phyloP scores from a whole-genome alignment of 2,888 invertebrate species.

The Pammene fasciana region DNA sequence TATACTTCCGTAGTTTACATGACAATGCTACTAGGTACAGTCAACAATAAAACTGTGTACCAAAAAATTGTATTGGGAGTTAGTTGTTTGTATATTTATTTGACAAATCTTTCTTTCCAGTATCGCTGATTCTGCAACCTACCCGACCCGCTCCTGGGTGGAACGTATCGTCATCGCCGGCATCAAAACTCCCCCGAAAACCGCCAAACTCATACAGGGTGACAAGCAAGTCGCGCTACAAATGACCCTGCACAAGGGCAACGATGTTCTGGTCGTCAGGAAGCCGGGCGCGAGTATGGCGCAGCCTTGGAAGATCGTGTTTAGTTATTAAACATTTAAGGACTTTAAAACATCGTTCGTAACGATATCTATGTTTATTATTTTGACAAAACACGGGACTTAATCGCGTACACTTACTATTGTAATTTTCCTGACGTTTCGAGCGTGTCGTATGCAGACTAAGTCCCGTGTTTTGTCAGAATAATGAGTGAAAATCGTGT shows the following conservation, averaged over 20 bases:
- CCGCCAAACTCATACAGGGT: slow-evolving; percentile 84
- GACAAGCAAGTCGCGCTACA: slow-evolving; percentile 85
- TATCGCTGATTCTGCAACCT: slow-evolving; percentile 87
- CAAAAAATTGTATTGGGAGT: no score
- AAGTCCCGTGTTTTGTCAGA: no score
- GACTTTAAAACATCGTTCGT: not conserved
- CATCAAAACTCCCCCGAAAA: slow-evolving; percentile 86
- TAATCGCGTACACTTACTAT: no score
- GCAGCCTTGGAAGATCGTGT: slow-evolving; percentile 88
- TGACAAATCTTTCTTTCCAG: slow-evolving; percentile 48
- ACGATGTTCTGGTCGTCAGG: slow-evolving; percentile 88
- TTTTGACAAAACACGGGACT: no score
- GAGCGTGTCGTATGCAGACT: no score
- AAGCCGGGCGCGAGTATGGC: slow-evolving; percentile 94
- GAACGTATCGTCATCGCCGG: slow-evolving; percentile 94
- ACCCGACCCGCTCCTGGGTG: slow-evolving; percentile 92
- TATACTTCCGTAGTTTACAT: no score
- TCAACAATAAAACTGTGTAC: no score
- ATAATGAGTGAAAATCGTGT: no score
- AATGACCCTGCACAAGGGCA: slow-evolving; percentile 86
- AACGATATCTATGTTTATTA: no score
- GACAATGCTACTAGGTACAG: no score
- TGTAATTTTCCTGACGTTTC: no score
- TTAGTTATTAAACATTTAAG: slow-evolving; percentile 62
- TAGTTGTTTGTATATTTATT: not conserved